Evolutionary conservation across 2,888 invertebrate species (phyloP), one percentile per base, ranked within the genome.

Genomic region (Acanthoscelides obtectus): DNA sequence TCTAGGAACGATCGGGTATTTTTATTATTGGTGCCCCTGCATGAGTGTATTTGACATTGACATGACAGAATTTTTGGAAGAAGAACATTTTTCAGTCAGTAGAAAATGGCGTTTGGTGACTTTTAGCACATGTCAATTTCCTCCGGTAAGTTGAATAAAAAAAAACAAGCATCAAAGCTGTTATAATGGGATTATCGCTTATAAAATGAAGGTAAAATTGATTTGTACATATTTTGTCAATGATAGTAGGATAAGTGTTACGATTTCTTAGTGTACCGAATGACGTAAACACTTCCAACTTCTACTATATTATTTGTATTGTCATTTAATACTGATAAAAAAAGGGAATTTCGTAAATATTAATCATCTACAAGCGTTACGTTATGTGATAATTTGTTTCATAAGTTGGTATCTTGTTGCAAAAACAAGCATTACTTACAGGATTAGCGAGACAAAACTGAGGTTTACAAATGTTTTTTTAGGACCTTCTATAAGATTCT

Each of bases 41-140:
- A 6, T 25, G 6, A 25, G 4, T 25, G 4, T 12, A 45, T 45
- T 12, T 45, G 45, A 45, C 45, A 45, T 17, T 45, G 17, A 12
- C n/a, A n/a, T 45, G 45, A 25, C 25, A 25, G 45, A 45, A 45
- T 45, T 45, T 45, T 45, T 45, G 45, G 45, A 12, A n/a, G 45
- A 12, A 45, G 12, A 4, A 45, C 6, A 45, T 45, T 45, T 45
- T 45, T 45, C 45, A 45, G 45, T 45, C 45, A 45, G 12, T 66
- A 66, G 66, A 80, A 83, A 83, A 85, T 85, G 85, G 85, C 84
- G 84, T 81, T 79, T 75, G 69, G 79, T 80, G 81, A 80, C 77
- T 82, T 83, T 82, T 84, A 84, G 82, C 84, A 84, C 84, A 84
- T 85, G 85, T 83, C 83, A 84, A 78, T 81, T 80, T 80, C 77